Conservation (phyloP, 2,888 invertebrate genomes). For the Clistopyga incitator region DNA sequence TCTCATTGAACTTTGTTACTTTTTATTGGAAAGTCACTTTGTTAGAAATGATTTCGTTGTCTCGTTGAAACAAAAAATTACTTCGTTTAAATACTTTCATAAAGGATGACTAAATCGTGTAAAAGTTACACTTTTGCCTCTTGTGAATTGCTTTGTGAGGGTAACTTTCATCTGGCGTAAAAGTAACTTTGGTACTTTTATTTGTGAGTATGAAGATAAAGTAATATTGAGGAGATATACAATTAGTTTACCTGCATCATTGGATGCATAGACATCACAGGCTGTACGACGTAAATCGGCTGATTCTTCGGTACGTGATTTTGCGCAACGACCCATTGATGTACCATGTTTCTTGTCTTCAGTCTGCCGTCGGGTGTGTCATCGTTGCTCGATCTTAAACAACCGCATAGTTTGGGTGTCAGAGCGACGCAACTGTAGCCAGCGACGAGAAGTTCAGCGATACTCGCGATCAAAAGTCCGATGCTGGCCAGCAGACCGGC, state of each 20-base stretch:
- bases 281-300: constrained; percentile 82
- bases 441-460: constrained; percentile 84
- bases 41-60: too few species aligned
- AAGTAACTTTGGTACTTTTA: too few species aligned
- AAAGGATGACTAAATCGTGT: too few species aligned
- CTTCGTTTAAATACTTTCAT: too few species aligned
- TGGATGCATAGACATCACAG: constrained; percentile 80
- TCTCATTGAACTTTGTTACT: too few species aligned
- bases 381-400: constrained; percentile 72
- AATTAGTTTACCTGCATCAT: constrained; percentile 79
- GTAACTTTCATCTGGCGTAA: too few species aligned
- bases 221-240: background rate
- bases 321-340: constrained; percentile 82
- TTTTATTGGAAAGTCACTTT: too few species aligned
- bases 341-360: constrained; percentile 82
- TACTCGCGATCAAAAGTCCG: constrained; percentile 87
- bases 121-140: too few species aligned
- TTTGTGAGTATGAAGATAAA: background rate
- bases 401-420: constrained; percentile 81
- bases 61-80: too few species aligned
- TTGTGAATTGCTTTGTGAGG: too few species aligned
- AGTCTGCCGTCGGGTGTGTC: constrained; percentile 76
- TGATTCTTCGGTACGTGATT: constrained; percentile 80
- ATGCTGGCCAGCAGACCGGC: constrained; percentile 88
- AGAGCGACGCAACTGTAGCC: constrained; percentile 81